Conservation (phyloP, 30 jellyfish, hydroid and myxozoan genomes). For the Aurelia sp. region DNA sequence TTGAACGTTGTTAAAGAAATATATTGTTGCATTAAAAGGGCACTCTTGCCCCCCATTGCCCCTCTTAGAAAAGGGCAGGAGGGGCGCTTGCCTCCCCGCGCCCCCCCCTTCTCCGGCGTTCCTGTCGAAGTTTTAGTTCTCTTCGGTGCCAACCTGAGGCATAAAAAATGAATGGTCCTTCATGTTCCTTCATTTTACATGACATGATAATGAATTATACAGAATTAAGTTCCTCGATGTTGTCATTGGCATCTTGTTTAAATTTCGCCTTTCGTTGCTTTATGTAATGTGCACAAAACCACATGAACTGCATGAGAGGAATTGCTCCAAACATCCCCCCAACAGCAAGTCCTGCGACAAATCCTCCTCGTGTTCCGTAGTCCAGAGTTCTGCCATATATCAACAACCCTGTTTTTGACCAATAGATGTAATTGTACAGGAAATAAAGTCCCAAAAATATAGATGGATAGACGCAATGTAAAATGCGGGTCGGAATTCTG, state of each 20-base stretch:
- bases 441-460: constrained; percentile 40
- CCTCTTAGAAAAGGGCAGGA: too few relatives aligned
- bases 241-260: constrained; percentile 35
- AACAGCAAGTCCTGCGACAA: constrained; percentile 32
- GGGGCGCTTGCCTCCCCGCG: too few relatives aligned
- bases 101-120: too few relatives aligned
- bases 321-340: constrained; percentile 27
- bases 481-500: constrained; percentile 64
- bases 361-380: constrained; percentile 45
- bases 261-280: not conserved
- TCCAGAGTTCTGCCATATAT: constrained; percentile 55
- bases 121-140: too few relatives aligned
- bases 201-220: too few relatives aligned
- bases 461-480: constrained; percentile 69
- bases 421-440: constrained; percentile 57
- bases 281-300: constrained; percentile 14
- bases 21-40: too few relatives aligned
- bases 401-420: constrained; percentile 39
- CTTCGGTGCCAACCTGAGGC: too few relatives aligned
- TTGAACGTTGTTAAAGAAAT: too few relatives aligned
- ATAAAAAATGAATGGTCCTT: too few relatives aligned
- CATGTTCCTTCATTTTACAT: too few relatives aligned
- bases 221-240: constrained; percentile 6
- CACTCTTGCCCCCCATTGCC: too few relatives aligned
- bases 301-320: constrained; percentile 48